Evolutionary conservation across 2,797 vertebrate species (phyloP).

Genomic region (Petrocephalus sullivani): DNA sequence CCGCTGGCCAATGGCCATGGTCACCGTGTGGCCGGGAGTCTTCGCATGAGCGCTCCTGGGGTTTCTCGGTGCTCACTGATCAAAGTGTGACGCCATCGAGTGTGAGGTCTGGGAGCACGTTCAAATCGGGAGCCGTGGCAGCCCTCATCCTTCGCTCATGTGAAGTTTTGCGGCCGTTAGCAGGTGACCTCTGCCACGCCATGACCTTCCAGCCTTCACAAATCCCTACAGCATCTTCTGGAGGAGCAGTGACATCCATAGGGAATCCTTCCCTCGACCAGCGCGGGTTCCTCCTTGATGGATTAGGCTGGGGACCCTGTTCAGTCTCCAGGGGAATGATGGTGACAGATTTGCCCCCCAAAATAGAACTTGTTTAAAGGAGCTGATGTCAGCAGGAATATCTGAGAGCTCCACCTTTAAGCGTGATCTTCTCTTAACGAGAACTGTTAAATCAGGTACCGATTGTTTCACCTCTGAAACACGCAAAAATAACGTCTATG

Average conservation of each 20-base stretch:
- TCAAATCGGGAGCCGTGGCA: background rate
- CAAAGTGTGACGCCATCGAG: background rate
- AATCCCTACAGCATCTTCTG: background rate
- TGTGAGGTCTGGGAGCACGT: background rate
- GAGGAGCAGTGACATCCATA: background rate
- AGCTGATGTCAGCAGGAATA: background rate
- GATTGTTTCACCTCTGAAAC: background rate
- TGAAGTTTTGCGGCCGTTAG: too few species aligned
- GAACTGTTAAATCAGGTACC: background rate
- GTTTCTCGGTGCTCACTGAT: background rate
- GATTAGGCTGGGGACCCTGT: background rate
- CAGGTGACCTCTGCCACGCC: too few species aligned
- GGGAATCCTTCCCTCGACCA: background rate
- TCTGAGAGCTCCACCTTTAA: background rate
- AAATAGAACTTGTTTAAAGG: background rate
- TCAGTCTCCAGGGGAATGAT: background rate
- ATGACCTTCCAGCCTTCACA: background rate
- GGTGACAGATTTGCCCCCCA: background rate
- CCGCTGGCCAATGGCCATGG: slow-evolving; percentile 36
- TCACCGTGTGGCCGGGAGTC: background rate
- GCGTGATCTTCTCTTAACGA: background rate
- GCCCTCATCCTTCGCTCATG: background rate
- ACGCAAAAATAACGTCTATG: background rate
- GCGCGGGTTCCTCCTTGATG: background rate
- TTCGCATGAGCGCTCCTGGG: background rate